These are phyloP conservation scores for Perizoma affinitatum DNA, from an alignment of 2,888 invertebrate species.

Conservation along the genomic window DNA sequence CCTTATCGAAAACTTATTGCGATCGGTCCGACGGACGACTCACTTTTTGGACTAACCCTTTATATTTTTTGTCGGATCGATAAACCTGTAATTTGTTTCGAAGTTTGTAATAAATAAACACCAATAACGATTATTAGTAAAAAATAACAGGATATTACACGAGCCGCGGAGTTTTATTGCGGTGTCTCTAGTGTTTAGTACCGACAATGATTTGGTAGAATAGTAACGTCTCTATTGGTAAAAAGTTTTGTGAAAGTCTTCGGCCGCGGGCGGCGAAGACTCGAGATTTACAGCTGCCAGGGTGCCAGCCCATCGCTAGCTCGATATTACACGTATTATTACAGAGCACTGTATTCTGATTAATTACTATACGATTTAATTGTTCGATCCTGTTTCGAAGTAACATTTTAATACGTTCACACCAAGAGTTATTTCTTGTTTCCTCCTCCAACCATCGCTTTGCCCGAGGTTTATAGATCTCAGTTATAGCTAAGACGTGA, in stretches of 20 bases:
- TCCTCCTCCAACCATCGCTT: conserved; percentile 52
- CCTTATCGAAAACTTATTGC: conserved; percentile 84
- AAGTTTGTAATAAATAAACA: conserved; percentile 83
- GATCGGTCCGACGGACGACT: conserved; percentile 76
- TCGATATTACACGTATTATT: conserved; percentile 80
- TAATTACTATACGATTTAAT: conserved; percentile 74
- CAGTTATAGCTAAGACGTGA: conserved; percentile 54
- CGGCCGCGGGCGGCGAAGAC: conserved; percentile 67
- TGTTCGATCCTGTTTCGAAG: conserved; percentile 69
- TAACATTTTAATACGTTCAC: conserved; percentile 69
- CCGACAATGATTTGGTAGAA: conserved; percentile 65
- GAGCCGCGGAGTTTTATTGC: conserved; percentile 69
- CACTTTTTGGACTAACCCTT: conserved; percentile 83
- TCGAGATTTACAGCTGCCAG: conserved; percentile 74
- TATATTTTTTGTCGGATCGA: conserved; percentile 78
- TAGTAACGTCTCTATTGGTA: conserved; percentile 81
- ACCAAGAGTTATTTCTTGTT: conserved; percentile 71
- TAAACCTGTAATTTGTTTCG: conserved; percentile 82
- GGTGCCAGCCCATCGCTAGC: conserved; percentile 58
- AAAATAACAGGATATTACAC: conserved; percentile 83
- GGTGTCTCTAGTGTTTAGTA: conserved; percentile 62
- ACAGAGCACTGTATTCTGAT: conserved; percentile 73
- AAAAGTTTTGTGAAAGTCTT: conserved; percentile 77
- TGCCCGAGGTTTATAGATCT: conserved; percentile 43
- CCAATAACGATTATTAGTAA: conserved; percentile 83